phyloP scores from a whole-genome alignment of 2,113 vertebrate genomes.

The Solea senegalensis region DNA sequence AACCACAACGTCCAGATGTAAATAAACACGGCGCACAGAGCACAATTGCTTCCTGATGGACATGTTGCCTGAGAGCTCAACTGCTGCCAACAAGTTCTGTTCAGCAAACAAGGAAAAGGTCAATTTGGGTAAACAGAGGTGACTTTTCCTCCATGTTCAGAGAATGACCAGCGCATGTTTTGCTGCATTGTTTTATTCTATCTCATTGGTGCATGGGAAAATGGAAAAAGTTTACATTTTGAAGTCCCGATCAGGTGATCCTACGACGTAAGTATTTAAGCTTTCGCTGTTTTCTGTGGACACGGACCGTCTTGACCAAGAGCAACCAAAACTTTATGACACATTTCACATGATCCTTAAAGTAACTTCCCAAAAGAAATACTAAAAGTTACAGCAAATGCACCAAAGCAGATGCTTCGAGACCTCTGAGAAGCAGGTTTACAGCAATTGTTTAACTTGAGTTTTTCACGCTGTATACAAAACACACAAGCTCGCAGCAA shows the following conservation, averaged over 20 bases:
- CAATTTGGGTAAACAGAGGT: conserved; percentile 20
- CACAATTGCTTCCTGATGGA: conserved; percentile 34
- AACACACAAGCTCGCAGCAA: not conserved
- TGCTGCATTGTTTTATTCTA: not conserved
- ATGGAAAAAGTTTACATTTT: too few relatives aligned
- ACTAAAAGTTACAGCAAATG: not conserved
- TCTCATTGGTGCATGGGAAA: too few relatives aligned
- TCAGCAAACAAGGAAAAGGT: conserved; percentile 25
- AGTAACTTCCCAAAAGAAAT: not conserved
- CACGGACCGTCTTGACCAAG: conserved; percentile 24
- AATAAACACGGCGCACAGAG: conserved; percentile 4
- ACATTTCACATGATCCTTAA: not conserved
- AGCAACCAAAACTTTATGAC: conserved; percentile 33
- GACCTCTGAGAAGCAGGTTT: not conserved
- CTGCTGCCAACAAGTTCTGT: conserved; percentile 19
- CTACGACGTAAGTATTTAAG: conserved; percentile 60
- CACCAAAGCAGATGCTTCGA: not conserved
- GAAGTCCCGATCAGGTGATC: conserved; percentile 12
- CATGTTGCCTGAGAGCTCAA: conserved; percentile 28
- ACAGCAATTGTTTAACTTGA: not conserved
- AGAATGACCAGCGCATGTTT: not conserved
- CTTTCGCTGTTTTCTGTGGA: conserved; percentile 41
- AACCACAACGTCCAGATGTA: conserved; percentile 1
- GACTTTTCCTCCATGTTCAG: not conserved
- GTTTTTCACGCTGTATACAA: not conserved